Evolutionary conservation across 2,797 vertebrate genomes (phyloP).

Genomic region (Sciurus vulgaris): DNA sequence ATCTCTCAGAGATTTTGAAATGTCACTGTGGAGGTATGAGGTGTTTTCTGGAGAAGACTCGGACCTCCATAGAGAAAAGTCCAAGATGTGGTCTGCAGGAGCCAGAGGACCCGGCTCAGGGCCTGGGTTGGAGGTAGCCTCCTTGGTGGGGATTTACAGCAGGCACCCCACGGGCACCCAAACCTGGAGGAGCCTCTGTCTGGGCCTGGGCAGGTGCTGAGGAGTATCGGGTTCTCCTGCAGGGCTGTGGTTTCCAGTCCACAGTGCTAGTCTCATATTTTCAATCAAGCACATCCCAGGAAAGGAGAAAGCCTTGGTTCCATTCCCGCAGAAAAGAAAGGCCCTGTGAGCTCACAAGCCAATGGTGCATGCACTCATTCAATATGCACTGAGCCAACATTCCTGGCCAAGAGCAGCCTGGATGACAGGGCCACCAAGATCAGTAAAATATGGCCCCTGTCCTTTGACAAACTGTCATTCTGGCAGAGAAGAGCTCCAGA

Average conservation of each 20-base stretch:
- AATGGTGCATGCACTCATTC: not conserved
- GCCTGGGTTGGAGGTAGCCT: not conserved
- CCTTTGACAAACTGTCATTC: not conserved
- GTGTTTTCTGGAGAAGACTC: not conserved
- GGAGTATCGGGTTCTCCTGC: too few species aligned
- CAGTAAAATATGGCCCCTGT: not conserved
- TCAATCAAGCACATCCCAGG: not conserved
- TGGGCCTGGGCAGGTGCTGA: too few species aligned
- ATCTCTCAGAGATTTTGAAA: not conserved
- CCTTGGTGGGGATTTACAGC: not conserved
- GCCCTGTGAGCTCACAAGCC: too few species aligned
- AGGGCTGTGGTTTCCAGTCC: not conserved
- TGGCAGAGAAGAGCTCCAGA: too few species aligned
- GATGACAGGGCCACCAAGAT: not conserved
- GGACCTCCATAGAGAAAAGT: not conserved
- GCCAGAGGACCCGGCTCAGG: too few species aligned
- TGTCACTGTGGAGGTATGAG: not conserved
- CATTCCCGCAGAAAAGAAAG: too few species aligned
- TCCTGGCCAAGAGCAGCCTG: not conserved
- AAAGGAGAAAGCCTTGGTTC: not conserved
- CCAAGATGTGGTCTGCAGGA: too few species aligned
- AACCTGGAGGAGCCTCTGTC: not conserved
- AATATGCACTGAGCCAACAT: not conserved
- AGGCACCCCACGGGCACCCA: too few species aligned
- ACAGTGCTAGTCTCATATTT: not conserved